Evolutionary conservation across 1,140 invertebrate genomes (phyloP), one percentile per base, ranked within the genome.

Genomic region (Apocrypta bakeri): DNA sequence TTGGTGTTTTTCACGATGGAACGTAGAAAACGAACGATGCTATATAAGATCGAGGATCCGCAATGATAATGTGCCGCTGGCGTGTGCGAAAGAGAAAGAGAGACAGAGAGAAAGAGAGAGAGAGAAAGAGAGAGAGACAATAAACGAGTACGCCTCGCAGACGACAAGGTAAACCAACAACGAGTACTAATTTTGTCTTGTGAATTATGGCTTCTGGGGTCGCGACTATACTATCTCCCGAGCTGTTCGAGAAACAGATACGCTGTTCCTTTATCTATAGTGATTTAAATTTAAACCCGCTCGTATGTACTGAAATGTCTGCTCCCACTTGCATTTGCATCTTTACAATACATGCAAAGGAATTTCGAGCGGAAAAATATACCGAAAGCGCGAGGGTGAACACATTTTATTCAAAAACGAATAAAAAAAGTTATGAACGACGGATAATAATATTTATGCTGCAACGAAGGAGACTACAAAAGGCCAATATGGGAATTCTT

Each of bases 91-190:
- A n/a, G n/a, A n/a, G n/a, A n/a, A n/a, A n/a, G n/a, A n/a, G n/a
- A n/a, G n/a, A n/a, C n/a, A n/a, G n/a, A n/a, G n/a, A n/a, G n/a
- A n/a, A n/a, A n/a, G n/a, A n/a, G n/a, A n/a, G n/a, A n/a, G n/a
- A n/a, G n/a, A n/a, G n/a, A n/a, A n/a, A n/a, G 33, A 2, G 33
- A 37, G 48, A 56, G 17, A 48, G 7, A 17, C 21, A 56, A 56
- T 56, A 56, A 56, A 56, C 48, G 17, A 56, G 48, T 56, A 21
- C 17, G 17, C n/a, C 42, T 48, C 11, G n/a, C 40, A 42, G 48
- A 56, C 48, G 48, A 56, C 48, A 56, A n/a, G 48, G 48, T n/a
- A 56, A 56, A 56, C 48, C 48, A n/a, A 56, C 48, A 56, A 56
- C 48, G 48, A 56, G 48, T n/a, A 7, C 48, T 56, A 56, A 56